A percentile compares a stretch with the other conserved stretches of the same genome.
phyloP scores from a whole-genome alignment of 2,113 vertebrate genomes.

The Nematolebias whitei region DNA sequence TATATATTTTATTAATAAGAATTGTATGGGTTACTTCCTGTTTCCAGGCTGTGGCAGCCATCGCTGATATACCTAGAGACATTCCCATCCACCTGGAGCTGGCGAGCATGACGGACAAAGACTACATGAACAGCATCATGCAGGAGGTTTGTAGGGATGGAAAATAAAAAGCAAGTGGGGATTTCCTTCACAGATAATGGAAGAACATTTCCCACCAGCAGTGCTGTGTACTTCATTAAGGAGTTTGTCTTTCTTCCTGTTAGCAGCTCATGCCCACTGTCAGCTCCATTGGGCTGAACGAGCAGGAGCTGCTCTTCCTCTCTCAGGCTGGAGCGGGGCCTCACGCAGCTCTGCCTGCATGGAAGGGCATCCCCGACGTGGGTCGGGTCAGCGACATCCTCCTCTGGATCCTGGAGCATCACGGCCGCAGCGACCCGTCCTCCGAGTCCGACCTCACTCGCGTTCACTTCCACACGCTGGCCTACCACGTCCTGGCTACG shows the following conservation, averaged over 20 bases:
- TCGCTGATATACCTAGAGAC: constrained; percentile 87
- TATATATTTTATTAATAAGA: too few relatives aligned
- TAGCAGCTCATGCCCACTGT: constrained; percentile 98
- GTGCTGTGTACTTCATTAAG: constrained; percentile 35
- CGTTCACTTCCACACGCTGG: constrained; percentile 96
- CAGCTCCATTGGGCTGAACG: constrained; percentile 94
- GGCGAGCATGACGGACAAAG: constrained; percentile 94
- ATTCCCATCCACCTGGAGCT: constrained; percentile 93
- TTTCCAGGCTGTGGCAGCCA: constrained; percentile 84
- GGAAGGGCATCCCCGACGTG: constrained; percentile 88
- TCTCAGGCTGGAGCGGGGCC: constrained; percentile 88
- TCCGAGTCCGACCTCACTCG: constrained; percentile 87
- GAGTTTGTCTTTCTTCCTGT: constrained; percentile 76
- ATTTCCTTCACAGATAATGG: constrained; percentile 2
- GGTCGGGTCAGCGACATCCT: constrained; percentile 93
- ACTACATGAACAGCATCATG: constrained; percentile 92
- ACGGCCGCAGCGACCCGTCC: constrained; percentile 73
- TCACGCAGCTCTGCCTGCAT: constrained; percentile 83
- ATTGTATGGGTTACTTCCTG: too few relatives aligned
- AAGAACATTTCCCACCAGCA: neutral
- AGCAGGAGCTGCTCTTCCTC: constrained; percentile 97
- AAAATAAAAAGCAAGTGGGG: neutral
- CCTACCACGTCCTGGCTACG: constrained; percentile 91
- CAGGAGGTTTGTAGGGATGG: constrained; percentile 89
- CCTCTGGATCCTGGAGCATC: constrained; percentile 90